Conservation (phyloP, 2,888 invertebrate species). For the Chrysomela aeneicollis region DNA sequence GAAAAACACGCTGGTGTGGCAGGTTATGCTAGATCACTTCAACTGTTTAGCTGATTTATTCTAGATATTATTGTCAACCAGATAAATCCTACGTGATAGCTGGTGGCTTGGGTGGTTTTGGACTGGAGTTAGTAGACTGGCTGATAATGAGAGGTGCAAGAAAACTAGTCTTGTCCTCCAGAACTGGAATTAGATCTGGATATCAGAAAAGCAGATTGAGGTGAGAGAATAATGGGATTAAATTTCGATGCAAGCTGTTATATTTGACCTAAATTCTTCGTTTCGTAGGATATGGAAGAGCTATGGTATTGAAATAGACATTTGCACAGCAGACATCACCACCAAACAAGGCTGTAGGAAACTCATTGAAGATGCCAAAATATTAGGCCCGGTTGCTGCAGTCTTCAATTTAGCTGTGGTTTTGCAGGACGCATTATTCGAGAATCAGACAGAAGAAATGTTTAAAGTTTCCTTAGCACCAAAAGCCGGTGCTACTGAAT, state of each 20-base stretch:
- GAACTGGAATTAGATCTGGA: slow-evolving; percentile 80
- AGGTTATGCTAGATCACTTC: neutral
- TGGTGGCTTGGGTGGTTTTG: slow-evolving; percentile 91
- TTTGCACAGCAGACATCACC: slow-evolving; percentile 77
- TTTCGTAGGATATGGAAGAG: slow-evolving; percentile 70
- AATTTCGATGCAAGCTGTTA: neutral
- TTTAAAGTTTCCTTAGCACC: slow-evolving; percentile 61
- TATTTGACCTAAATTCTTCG: neutral
- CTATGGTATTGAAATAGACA: slow-evolving; percentile 72
- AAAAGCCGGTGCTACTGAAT: neutral
- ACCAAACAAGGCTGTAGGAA: slow-evolving; percentile 72
- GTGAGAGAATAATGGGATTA: neutral
- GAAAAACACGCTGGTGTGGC: no score
- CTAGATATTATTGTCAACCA: slow-evolving; percentile 64
- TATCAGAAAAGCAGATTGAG: slow-evolving; percentile 70
- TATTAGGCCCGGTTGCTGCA: slow-evolving; percentile 77
- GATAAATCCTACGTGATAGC: slow-evolving; percentile 70
- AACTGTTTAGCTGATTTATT: no score
- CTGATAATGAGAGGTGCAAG: slow-evolving; percentile 81
- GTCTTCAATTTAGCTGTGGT: slow-evolving; percentile 91
- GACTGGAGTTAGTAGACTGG: slow-evolving; percentile 88
- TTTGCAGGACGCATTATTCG: slow-evolving; percentile 76
- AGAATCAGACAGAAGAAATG: slow-evolving; percentile 76
- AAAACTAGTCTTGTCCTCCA: slow-evolving; percentile 80
- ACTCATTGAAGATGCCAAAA: slow-evolving; percentile 70